Base-by-base conservation (phyloP, 2,113 vertebrate genomes). In the Gorilla gorilla region DNA sequence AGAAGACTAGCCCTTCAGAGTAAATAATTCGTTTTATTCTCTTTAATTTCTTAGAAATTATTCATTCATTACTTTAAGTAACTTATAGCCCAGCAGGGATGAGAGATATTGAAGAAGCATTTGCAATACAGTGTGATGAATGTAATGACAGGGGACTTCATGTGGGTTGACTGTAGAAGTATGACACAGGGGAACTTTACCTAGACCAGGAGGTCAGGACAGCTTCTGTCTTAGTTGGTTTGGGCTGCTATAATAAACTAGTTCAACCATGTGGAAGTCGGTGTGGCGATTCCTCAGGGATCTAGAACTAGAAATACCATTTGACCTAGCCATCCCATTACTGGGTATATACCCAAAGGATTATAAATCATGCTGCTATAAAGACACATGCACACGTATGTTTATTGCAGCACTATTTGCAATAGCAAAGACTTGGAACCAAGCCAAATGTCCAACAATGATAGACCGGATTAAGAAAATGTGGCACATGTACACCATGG, bases 41-140 rank as follows among this genome's bases (percentile, higher is more conserved):
- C 55, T 93, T 95, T 90, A 18, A 50, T 91, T 95, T 89, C 20
- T 88, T 66, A 93, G 30, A 32, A 79, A 48, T 89, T 91, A 86
- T 96, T 92, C n/a, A 48, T 89, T 89, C 73, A 79, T 94, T 82
- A 38, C 30, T 76, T 93, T 72, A 85, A 89, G 52, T 89, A 17
- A 85, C 52, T 93, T 89, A 50, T 1, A 90, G 13, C 22, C 27
- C 50, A 27, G 30, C 4, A 30, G 70, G 14, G n/a, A 92, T 80
- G 57, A 40, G 7, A 84, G 32, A 81, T 16, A 84, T 43, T 50
- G 55, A 72, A 52, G 48, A 93, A 79, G 13, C 59, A 75, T 89
- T 48, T 75, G 30, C 3, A 91, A 40, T n/a, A 50, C 22, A 70
- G 18, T 43, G 11, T 8, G 23, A 84, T 78, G 38, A 85, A 17